Evolutionary conservation across 2,888 invertebrate genomes (phyloP).

Genomic region (Celastrina argiolus): DNA sequence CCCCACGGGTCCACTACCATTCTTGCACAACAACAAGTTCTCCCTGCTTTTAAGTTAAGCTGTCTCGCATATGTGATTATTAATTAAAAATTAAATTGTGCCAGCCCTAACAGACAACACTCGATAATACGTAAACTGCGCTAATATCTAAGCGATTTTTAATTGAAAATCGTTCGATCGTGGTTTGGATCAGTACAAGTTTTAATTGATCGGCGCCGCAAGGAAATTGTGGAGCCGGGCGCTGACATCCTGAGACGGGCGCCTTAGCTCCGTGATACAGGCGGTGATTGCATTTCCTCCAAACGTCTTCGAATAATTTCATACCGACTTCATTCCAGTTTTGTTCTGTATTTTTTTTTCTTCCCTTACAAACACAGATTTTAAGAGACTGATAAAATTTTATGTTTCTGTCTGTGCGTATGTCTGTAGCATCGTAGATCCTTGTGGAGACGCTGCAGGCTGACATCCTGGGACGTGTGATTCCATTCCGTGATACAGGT

Average conservation of each 20-base stretch:
- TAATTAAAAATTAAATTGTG: not conserved
- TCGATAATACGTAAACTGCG: not conserved
- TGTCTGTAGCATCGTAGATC: too few relatives aligned
- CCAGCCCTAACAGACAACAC: not conserved
- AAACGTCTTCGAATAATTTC: not conserved
- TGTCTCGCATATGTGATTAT: too few relatives aligned
- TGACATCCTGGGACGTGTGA: too few relatives aligned
- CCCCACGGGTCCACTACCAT: too few relatives aligned
- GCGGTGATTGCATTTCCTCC: not conserved
- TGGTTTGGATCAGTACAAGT: constrained; percentile 12
- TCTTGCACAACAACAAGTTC: too few relatives aligned
- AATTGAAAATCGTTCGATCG: not conserved
- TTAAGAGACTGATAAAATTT: too few relatives aligned
- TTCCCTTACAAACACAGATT: too few relatives aligned
- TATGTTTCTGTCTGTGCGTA: too few relatives aligned
- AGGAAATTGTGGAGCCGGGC: constrained; percentile 19
- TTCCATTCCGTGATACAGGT: too few relatives aligned
- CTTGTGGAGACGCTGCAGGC: too few relatives aligned
- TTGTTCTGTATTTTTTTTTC: not conserved
- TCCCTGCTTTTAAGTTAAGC: too few relatives aligned
- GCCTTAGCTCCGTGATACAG: not conserved
- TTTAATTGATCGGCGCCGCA: constrained; percentile 23
- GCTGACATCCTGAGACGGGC: constrained; percentile 11
- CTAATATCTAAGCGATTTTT: not conserved
- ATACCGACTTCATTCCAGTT: not conserved